Evolutionary conservation across 2,888 invertebrate genomes (phyloP).

Genomic region (Axea sp.): DNA sequence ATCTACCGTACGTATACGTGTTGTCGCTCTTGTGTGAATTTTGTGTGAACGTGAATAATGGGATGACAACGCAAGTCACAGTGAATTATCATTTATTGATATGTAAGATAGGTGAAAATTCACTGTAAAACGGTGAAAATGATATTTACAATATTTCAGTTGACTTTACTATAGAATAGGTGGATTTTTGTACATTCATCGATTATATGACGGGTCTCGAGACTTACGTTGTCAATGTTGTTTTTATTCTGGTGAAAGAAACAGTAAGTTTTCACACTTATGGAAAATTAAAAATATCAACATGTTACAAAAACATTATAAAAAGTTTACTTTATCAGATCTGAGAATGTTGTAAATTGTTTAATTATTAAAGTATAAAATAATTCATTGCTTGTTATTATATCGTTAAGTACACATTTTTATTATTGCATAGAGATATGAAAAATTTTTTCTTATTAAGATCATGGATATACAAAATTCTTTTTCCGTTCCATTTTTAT

Average conservation of each 20-base stretch:
- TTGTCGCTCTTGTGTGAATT: constrained; percentile 56
- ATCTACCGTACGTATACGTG: constrained; percentile 69
- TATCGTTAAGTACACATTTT: too few relatives aligned
- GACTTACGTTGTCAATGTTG: constrained; percentile 18
- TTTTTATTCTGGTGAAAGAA: constrained; percentile 18
- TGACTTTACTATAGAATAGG: constrained; percentile 6
- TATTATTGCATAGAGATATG: too few relatives aligned
- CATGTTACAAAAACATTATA: not conserved
- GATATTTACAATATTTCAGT: constrained; percentile 34
- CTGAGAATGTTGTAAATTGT: too few relatives aligned
- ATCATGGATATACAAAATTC: too few relatives aligned
- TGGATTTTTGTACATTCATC: constrained; percentile 39
- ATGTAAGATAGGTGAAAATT: constrained; percentile 23
- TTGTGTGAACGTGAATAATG: constrained; percentile 26
- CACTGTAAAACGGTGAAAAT: constrained; percentile 7
- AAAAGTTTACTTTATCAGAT: too few relatives aligned
- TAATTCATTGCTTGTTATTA: too few relatives aligned
- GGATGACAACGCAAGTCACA: constrained; percentile 29
- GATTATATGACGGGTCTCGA: not conserved
- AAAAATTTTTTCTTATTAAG: too few relatives aligned
- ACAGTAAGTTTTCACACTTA: too few relatives aligned
- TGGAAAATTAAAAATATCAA: constrained; percentile 3
- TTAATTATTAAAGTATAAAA: too few relatives aligned
- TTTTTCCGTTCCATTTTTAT: too few relatives aligned
- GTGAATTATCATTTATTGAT: constrained; percentile 15